A percentile compares a stretch with the other conserved stretches of the same genome.
Conservation (phyloP, 92 coral and sea anemone genomes). For the Actinostola sp. region DNA sequence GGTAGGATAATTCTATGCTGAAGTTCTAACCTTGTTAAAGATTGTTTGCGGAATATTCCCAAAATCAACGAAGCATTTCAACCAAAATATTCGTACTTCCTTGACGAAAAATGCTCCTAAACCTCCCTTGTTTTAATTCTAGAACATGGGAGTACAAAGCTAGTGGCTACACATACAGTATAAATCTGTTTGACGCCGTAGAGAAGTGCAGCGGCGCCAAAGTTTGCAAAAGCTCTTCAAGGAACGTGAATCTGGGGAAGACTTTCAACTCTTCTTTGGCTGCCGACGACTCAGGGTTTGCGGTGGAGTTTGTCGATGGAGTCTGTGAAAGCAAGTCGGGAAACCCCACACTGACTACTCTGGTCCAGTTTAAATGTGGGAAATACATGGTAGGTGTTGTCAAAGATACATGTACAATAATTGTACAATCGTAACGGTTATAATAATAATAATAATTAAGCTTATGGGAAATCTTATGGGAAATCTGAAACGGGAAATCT, state of each 20-base stretch:
- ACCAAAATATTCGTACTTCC: constrained; percentile 3
- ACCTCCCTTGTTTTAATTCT: neutral
- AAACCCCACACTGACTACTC: constrained; percentile 36
- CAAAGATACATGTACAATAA: no score
- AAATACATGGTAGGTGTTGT: constrained; percentile 63
- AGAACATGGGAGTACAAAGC: constrained; percentile 67
- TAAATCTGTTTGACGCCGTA: constrained; percentile 53
- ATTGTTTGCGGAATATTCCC: neutral
- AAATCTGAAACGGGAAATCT: neutral
- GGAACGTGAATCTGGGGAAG: constrained; percentile 30
- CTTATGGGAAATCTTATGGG: no score
- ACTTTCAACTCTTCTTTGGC: constrained; percentile 1
- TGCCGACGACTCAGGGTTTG: constrained; percentile 61
- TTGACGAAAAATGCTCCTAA: neutral
- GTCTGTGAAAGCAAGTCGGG: constrained; percentile 28
- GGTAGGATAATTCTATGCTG: constrained; percentile 26
- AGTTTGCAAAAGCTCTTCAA: constrained; percentile 39
- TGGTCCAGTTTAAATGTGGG: constrained; percentile 73
- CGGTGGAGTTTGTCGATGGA: constrained; percentile 44
- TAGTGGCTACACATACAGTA: constrained; percentile 26
- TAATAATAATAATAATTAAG: no score
- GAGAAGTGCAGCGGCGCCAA: constrained; percentile 26
- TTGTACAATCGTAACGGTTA: no score
- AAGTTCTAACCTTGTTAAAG: no score
- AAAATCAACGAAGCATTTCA: no score